These are phyloP conservation scores for Patiria pectinifera DNA, from an alignment of 53 echinoderm and acorn worm genomes.

Conservation along the genomic window DNA sequence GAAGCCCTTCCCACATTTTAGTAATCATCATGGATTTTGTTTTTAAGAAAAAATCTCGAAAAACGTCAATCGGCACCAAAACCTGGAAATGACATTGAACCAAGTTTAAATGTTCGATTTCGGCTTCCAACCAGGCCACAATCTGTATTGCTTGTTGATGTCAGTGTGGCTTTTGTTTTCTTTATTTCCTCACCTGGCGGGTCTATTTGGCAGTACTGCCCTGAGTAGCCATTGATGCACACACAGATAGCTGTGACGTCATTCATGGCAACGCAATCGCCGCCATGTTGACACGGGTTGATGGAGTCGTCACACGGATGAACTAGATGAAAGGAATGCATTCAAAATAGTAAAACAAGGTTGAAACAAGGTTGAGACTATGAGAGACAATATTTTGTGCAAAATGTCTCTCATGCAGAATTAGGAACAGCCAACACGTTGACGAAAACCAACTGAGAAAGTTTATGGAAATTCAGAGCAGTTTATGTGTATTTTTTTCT, in stretches of 20 bases:
- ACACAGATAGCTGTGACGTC: conserved; percentile 37
- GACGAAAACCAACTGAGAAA: too few species aligned
- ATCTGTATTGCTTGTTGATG: too few species aligned
- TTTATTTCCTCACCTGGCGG: conserved; percentile 14
- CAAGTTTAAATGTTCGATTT: too few species aligned
- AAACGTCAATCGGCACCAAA: too few species aligned
- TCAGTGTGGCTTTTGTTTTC: background rate
- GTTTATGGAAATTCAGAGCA: too few species aligned
- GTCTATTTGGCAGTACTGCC: conserved; percentile 20
- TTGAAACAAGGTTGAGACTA: background rate
- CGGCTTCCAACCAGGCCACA: too few species aligned
- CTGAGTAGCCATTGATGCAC: conserved; percentile 11
- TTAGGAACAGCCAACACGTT: background rate
- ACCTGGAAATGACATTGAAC: too few species aligned
- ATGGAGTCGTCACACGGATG: conserved; percentile 25
- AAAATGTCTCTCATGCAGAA: background rate
- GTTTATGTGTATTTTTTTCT: too few species aligned
- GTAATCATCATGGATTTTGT: too few species aligned
- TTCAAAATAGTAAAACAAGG: background rate
- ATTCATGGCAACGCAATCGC: conserved; percentile 16
- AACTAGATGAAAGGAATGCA: background rate
- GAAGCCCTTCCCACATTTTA: too few species aligned
- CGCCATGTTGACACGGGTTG: conserved; percentile 20
- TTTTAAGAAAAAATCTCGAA: too few species aligned
- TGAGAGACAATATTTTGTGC: too few species aligned